Evolutionary conservation across 2,113 vertebrate species (phyloP), one percentile per base, ranked within the genome.

Genomic region (Halcyon senegalensis): DNA sequence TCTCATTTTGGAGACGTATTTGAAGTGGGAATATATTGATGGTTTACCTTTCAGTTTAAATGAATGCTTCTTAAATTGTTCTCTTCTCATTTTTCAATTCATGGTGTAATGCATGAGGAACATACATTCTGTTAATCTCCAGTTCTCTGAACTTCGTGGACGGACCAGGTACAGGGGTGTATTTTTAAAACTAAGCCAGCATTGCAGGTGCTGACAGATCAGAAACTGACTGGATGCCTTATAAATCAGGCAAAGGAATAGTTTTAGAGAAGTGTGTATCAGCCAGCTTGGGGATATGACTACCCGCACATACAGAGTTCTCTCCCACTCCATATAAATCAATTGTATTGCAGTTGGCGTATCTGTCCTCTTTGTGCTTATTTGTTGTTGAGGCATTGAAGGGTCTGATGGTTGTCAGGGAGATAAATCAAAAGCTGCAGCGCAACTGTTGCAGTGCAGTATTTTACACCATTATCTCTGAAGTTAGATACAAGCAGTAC

Each of bases 191-290:
- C 44, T 43, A 74, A 92, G 44, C 16, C 56, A 94, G 37, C 31
- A 37, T 20, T 73, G 20, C 62, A 94, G 62, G 21, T 78, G n/a
- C 73, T 87, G 77, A 44, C 68, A 83, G 58, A 82, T 39, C 73
- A 93, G 48, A 91, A 93, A 69, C 66, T 12, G 66, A 3, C 25
- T 75, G 73, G 33, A 60, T 53, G 19, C 9, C 35, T 77, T 78
- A 69, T 68, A 94, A 96, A 92, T 94, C 84, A 91, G 77, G 31
- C n/a, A 84, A 31, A 87, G 74, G 84, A 89, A 79, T 24, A 43
- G 5, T 72, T 58, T 73, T 44, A 67, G 55, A 75, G n/a, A 62
- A 72, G 44, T 4, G 23, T 77, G 33, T 23, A 62, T 79, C 53
- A 79, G 50, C 53, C 84, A 92, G 44, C 44, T 48, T 7, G 1